Base-by-base conservation (phyloP, 1,140 invertebrate genomes). In the Galleria mellonella region DNA sequence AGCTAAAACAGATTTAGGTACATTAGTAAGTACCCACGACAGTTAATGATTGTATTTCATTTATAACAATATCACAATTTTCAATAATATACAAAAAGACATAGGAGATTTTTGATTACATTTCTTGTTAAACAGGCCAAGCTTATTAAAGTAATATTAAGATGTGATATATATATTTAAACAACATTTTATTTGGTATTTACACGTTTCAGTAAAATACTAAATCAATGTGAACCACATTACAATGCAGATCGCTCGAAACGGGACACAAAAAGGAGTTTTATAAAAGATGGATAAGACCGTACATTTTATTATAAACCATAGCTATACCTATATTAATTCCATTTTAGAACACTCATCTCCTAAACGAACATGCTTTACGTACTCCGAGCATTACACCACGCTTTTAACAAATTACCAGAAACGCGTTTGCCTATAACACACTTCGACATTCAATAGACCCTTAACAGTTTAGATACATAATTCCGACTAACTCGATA, bases 31-130 rank as follows among this genome's bases (percentile, higher is more conserved):
- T 79, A 78, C 62, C 55, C 62, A 74, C 50, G 70, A 68, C 55
- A 63, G 51, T 73, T 72, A 75, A 46, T 59, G 61, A 66, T 3
- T 69, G 64, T 74, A 68, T 46, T 51, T 69, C 48, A 68, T 61
- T 77, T 70, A 76, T 78, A 82, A 84, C 75, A 81, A 84, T 84
- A 84, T 84, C 81, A 84, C 81, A 84, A 72, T 84, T 84, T 84
- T 84, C 68, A 83, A 81, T 83, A 83, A 81, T 79, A 81, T 79
- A 82, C 77, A 83, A 72, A 75, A 83, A 73, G 71, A 76, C 62
- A 57, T 74, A 72, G 68, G 72, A 73, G 67, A 76, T 67, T 76
- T 75, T 65, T 73, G 59, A 77, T 72, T 74, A 77, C 59, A 75
- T 6, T 23, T 23, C 6, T 23, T 51, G 56, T 60, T 69, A 71